These are phyloP conservation scores for Drosophila vallismaia DNA, from an alignment of 2,888 invertebrate genomes.

Conservation along the genomic window DNA sequence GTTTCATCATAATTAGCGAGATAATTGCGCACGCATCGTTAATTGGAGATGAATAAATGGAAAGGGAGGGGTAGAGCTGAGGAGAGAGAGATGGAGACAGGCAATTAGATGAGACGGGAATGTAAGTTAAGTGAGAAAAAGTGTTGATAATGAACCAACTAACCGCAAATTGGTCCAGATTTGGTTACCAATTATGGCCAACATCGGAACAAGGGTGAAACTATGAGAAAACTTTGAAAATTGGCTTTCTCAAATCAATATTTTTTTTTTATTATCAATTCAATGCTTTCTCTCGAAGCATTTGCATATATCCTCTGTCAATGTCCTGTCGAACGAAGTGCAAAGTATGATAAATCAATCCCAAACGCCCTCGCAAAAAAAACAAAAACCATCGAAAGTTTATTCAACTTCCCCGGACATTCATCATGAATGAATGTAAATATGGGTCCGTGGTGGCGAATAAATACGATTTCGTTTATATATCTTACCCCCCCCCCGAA, in stretches of 20 bases:
- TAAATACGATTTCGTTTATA: constrained; percentile 8
- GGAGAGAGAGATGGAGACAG: constrained; percentile 17
- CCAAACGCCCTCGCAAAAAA: background rate
- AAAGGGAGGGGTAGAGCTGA: background rate
- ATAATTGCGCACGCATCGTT: constrained; percentile 57
- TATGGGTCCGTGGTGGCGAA: constrained; percentile 15
- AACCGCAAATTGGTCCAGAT: constrained; percentile 42
- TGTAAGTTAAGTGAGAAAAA: constrained; percentile 26
- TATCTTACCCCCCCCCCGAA: too few relatives aligned
- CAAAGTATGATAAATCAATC: constrained; percentile 37
- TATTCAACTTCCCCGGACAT: constrained; percentile 35
- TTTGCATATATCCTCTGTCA: constrained; percentile 23
- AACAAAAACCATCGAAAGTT: constrained; percentile 32
- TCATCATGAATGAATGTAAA: constrained; percentile 13
- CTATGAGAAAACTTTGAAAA: background rate
- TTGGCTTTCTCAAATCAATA: constrained; percentile 35
- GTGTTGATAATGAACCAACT: constrained; percentile 44
- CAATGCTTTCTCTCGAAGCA: constrained; percentile 24
- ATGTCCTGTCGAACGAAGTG: constrained; percentile 17
- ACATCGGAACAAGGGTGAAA: constrained; percentile 11
- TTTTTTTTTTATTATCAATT: too few relatives aligned
- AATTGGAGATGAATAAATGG: constrained; percentile 45
- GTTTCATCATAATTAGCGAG: constrained; percentile 46
- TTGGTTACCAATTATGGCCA: constrained; percentile 32
- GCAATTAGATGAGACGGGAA: constrained; percentile 23